Conservation (phyloP, 2,888 invertebrate genomes). For the Rhabditoides inermis region DNA sequence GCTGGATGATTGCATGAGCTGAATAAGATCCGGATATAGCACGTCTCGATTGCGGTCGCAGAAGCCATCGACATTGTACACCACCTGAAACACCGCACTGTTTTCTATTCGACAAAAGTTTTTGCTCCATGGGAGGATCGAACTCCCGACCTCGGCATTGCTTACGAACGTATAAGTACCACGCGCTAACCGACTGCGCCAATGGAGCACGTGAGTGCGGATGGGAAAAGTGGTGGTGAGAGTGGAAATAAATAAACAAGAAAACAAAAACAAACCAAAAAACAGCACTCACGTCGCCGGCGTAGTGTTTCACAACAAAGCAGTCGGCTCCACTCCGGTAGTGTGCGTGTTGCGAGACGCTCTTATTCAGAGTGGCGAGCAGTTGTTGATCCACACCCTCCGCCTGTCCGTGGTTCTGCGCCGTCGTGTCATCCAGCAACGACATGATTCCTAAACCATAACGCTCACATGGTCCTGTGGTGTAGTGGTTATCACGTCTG, state of each 20-base stretch:
- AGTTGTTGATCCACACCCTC: constrained; percentile 60
- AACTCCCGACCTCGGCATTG: too few relatives aligned
- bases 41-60: constrained; percentile 67
- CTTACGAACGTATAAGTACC: too few relatives aligned
- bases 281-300: constrained; percentile 64
- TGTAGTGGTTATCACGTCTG: too few relatives aligned
- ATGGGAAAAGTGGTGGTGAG: too few relatives aligned
- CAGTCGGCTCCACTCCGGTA: constrained; percentile 60
- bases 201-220: too few relatives aligned
- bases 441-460: constrained; percentile 58
- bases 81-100: constrained; percentile 54
- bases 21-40: constrained; percentile 63
- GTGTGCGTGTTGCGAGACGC: constrained; percentile 59
- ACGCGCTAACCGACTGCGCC: too few relatives aligned
- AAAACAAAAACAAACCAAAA: neutral
- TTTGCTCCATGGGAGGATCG: too few relatives aligned
- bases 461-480: too few relatives aligned
- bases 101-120: neutral
- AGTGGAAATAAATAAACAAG: neutral
- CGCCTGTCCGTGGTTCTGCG: constrained; percentile 65
- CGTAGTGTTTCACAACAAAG: constrained; percentile 65
- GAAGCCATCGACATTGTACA: constrained; percentile 63
- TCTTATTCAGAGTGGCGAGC: constrained; percentile 18
- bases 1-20: constrained; percentile 63
- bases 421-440: constrained; percentile 65